Evolutionary conservation across 1,140 invertebrate genomes (phyloP).

Genomic region (Drosophila grimshawi): DNA sequence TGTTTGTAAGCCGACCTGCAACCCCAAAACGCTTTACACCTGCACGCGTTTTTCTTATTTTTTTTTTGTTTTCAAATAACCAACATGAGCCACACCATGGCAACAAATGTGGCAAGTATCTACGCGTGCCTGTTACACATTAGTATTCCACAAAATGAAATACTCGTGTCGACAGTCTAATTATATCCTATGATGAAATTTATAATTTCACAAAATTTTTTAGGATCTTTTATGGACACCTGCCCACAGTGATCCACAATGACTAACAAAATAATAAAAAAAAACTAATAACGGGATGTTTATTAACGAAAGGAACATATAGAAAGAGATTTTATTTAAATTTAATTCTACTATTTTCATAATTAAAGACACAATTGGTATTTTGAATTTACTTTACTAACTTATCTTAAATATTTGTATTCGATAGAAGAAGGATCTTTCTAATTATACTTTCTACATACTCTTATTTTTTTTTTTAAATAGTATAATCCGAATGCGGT

Average conservation of each 20-base stretch:
- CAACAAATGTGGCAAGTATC: conserved; percentile 33
- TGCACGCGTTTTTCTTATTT: conserved; percentile 59
- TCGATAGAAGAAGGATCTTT: too few species aligned
- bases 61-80: conserved; percentile 52
- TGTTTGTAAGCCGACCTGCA: conserved; percentile 59
- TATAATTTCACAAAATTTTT: not conserved
- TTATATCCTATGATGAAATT: not conserved
- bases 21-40: conserved; percentile 66
- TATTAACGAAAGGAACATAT: too few species aligned
- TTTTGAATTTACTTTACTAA: too few species aligned
- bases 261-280: too few species aligned
- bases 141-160: conserved; percentile 36
- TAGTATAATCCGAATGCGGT: not conserved
- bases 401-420: too few species aligned
- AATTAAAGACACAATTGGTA: too few species aligned
- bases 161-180: not conserved
- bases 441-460: too few species aligned
- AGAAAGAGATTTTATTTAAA: too few species aligned
- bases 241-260: too few species aligned
- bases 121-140: conserved; percentile 13
- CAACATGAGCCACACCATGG: conserved; percentile 33
- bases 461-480: not conserved
- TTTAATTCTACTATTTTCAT: too few species aligned
- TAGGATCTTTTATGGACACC: too few species aligned
- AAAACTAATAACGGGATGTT: too few species aligned